Base-by-base conservation (phyloP, 2,113 vertebrate species). In the Festucalex cinctus region DNA sequence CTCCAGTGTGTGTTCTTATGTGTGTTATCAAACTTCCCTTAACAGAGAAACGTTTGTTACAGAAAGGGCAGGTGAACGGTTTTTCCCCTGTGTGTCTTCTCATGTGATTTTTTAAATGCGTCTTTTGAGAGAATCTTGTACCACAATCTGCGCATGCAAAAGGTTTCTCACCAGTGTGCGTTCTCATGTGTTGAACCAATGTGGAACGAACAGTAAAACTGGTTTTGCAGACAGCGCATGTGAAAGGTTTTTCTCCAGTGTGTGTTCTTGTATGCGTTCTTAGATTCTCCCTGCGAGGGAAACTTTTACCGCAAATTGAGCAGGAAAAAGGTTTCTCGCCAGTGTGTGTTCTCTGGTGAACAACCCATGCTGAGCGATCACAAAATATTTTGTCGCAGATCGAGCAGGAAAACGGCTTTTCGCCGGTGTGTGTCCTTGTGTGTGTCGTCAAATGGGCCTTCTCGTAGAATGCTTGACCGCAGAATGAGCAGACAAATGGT, bases 21-120 rank as follows among this genome's bases (percentile, higher is more conserved):
- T 59, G 57, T 36, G 57, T 59, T 59, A 59, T 59, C 19, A 59
- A 59, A 36, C 35, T 59, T n/a, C 32, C 35, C 16, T 59, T 59
- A 1, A 36, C 32, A 59, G 57, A 35, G 9, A 59, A 59, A 5
- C 57, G 57, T n/a, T 59, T 59, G 32, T 36, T 32, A 36, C 57
- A 59, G 37, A 59, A 35, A 0, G 32, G 35, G 19, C 57, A 59
- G 0, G 57, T 36, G 36, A 59, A 59, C 9, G 57, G 57, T 59
- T 59, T 59, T 36, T 59, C 57, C 17, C 57, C 57, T 0, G 57
- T 59, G 57, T 59, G 57, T 4, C 32, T 59, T n/a, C 35, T 37
- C 57, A 37, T 59, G 19, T 59, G 57, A 59, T 36, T 59, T 51
- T 51, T 51, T 51, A 51, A 10, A 8, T 51, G 48, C n/a, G 48